Base-by-base conservation (phyloP, 1,140 invertebrate species). In the Drosophila novamexicana region DNA sequence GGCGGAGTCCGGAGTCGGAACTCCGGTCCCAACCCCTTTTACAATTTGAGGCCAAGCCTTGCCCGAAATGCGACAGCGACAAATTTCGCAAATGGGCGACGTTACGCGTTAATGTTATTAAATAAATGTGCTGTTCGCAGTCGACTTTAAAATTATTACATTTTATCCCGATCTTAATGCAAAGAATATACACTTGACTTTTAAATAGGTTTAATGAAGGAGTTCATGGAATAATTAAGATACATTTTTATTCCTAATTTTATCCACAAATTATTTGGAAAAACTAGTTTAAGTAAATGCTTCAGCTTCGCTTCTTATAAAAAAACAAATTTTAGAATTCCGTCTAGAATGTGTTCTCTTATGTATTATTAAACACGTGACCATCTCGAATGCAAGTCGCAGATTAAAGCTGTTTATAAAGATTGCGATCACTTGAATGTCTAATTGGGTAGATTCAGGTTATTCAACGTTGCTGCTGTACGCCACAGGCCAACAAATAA, bases 81-180 rank as follows among this genome's bases (percentile, higher is more conserved):
- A 47, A 62, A 62, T 62, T 62, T 62, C 29, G 16, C 49, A 47
- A 62, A 49, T 49, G 59, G 44, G 9, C 34, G 22, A n/a, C 37
- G 22, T 22, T 18, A 62, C 63, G 52, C 40, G 39, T 42, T 37
- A 49, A 39, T 42, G 40, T 69, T 63, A 70, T 70, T 56, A 57
- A 56, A 70, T 57, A n/a, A 18, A 18, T 18, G 18, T 18, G 18
- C 12, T 12, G 14, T 8, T 42, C 16, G 29, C 29, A 29, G 42
- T 39, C 47, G 7, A 10, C 44, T 52, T 71, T 66, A 37, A 66
- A 57, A 16, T 39, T 34, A 4, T 6, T 45, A 6, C 9, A 7
- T 18, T 29, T 39, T 14, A 8, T 47, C 9, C 14, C 1, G 34
- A 59, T 34, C 29, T 32, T 42, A 7, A 16, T 34, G 18, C 7